These are phyloP conservation scores for Pantherophis alleghaniensis DNA, from an alignment of 2,797 vertebrate species.

Conservation along the genomic window DNA sequence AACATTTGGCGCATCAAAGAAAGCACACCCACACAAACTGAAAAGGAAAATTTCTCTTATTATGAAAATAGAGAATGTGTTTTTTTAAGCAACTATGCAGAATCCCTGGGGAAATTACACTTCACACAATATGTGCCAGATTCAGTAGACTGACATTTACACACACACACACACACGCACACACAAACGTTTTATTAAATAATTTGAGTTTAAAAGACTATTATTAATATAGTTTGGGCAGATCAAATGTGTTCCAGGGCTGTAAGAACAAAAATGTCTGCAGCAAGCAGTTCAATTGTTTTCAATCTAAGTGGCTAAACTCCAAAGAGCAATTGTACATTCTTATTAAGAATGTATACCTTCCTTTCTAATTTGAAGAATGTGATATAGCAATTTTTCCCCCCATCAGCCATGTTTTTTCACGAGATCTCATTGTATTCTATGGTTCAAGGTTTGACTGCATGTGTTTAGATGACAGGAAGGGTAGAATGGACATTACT, in stretches of 20 bases:
- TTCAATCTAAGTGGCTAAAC: not conserved
- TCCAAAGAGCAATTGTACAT: not conserved
- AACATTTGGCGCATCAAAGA: conserved; percentile 45
- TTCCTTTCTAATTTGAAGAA: not conserved
- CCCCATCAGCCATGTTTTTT: not conserved
- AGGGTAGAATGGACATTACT: not conserved
- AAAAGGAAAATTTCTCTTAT: conserved; percentile 13
- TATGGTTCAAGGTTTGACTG: not conserved
- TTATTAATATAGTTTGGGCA: not conserved
- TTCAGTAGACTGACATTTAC: conserved; percentile 27
- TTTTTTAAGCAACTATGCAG: not conserved
- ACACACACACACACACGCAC: not conserved
- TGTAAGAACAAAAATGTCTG: not conserved
- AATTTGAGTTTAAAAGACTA: not conserved
- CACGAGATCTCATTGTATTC: not conserved
- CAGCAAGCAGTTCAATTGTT: not conserved
- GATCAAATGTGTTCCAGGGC: not conserved
- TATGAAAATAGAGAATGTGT: conserved; percentile 16
- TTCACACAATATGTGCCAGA: not conserved
- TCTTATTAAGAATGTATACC: not conserved
- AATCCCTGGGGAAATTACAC: conserved; percentile 38
- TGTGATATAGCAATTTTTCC: not conserved
- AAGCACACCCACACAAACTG: conserved; percentile 28
- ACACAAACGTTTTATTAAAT: not conserved
- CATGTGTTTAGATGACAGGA: not conserved